Evolutionary conservation across 2,888 invertebrate genomes (phyloP).

Genomic region (Lumbricus terrestris): DNA sequence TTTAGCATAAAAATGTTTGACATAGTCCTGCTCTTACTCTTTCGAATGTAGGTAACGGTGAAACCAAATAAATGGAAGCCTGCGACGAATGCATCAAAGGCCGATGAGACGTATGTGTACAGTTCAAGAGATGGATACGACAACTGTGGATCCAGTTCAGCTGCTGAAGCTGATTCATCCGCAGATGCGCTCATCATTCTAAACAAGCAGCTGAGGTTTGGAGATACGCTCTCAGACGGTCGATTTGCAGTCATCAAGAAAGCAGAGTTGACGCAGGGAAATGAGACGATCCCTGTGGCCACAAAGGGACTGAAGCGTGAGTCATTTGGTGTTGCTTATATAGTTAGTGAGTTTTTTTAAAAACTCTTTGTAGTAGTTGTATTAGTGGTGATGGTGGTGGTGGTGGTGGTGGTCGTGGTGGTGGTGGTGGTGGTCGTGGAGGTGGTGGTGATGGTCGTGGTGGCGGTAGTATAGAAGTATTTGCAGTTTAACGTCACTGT

Average conservation of each 20-base stretch:
- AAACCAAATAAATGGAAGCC: background rate
- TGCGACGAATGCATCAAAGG: background rate
- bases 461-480: too few relatives aligned
- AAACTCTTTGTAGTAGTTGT: background rate
- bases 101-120: background rate
- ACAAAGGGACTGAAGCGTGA: conserved; percentile 12
- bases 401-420: too few relatives aligned
- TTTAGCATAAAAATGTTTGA: too few relatives aligned
- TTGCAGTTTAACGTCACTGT: too few relatives aligned
- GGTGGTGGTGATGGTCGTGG: too few relatives aligned
- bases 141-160: background rate
- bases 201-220: background rate
- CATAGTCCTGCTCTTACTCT: background rate
- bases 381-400: too few relatives aligned
- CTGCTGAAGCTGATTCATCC: background rate
- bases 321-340: background rate
- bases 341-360: background rate
- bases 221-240: background rate
- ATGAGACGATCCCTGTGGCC: background rate
- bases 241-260: background rate
- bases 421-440: too few relatives aligned
- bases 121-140: background rate
- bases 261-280: background rate
- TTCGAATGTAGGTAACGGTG: background rate
- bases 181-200: background rate